Evolutionary conservation across 2,888 invertebrate species (phyloP).

Genomic region (Palloptera scutellata): DNA sequence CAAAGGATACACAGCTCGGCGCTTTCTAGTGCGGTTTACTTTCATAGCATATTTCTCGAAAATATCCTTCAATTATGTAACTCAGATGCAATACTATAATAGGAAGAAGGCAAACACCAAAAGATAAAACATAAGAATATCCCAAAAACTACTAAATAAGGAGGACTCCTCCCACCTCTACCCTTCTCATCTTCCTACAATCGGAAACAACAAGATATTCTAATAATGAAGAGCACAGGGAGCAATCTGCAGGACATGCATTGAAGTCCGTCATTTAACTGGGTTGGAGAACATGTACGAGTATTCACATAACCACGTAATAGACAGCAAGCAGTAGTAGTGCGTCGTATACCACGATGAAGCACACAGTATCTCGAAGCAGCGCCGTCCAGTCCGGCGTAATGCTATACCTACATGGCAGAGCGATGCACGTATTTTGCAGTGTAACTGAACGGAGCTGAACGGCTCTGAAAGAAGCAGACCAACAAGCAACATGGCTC

Average conservation of each 20-base stretch:
- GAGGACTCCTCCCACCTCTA: neutral
- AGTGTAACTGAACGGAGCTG: too few species aligned
- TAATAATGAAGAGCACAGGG: slow-evolving; percentile 19
- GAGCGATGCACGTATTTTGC: too few species aligned
- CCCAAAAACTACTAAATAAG: neutral
- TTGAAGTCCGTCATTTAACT: slow-evolving; percentile 15
- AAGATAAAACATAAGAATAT: slow-evolving; percentile 19
- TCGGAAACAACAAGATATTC: slow-evolving; percentile 1
- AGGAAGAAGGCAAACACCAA: slow-evolving; percentile 10
- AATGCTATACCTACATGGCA: too few species aligned
- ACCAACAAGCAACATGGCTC: slow-evolving; percentile 4
- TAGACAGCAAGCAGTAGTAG: slow-evolving; percentile 10
- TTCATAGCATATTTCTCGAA: slow-evolving; percentile 24
- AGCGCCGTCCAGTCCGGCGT: neutral
- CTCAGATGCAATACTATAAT: neutral
- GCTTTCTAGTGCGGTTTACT: slow-evolving; percentile 26
- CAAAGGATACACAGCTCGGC: slow-evolving; percentile 29
- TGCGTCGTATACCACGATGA: neutral
- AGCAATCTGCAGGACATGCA: slow-evolving; percentile 14
- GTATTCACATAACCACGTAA: slow-evolving; percentile 13
- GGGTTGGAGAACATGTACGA: neutral
- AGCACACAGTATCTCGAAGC: neutral
- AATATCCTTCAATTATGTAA: slow-evolving; percentile 4
- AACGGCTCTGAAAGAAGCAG: neutral
- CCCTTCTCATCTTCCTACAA: neutral